Base-by-base conservation (phyloP, 2,888 invertebrate species). In the Cancer borealis region DNA sequence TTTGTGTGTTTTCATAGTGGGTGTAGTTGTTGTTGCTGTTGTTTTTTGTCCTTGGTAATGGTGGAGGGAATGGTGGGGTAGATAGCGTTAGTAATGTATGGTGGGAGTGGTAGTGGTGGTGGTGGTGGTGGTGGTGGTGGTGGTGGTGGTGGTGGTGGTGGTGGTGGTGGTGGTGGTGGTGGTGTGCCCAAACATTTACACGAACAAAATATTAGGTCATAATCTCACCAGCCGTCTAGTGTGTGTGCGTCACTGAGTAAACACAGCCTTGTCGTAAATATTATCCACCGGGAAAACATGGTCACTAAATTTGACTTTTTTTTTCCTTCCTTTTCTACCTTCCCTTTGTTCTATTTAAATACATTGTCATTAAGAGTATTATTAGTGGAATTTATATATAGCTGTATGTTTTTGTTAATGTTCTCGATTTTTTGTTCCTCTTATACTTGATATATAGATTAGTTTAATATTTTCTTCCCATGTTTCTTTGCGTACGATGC, bases 241-340 rank as follows among this genome's bases (percentile, higher is more conserved):
- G 66, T 66, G 12, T 66, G n/a, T 66, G n/a, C 66, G 6, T 66
- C 66, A 66, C 66, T 66, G 66, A 66, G n/a, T 66, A 66, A 66
- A 66, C 66, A 66, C 66, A 66, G 3, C 66, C n/a, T 66, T n/a
- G 66, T 66, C 66, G n/a, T 66, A 66, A 66, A 66, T 66, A 66
- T 66, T n/a, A 66, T 66, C 66, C 66, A n/a, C 66, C 66, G 66
- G 66, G 0, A 3, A 66, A 66, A 66, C 60, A 66, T 17, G 60
- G 60, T 21, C 60, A 21, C 4, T 66, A n/a, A 66, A 66, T 66
- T 66, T 66, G 17, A 21, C n/a, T 4, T 66, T 66, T n/a, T n/a
- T 17, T n/a, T 66, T 66, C 0, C 6, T 66, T 66, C n/a, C n/a
- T n/a, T n/a, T n/a, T 66, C 4, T n/a, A 66, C 21, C n/a, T 66